phyloP scores from a whole-genome alignment of 1,140 invertebrate species.

The Pararge aegeria region DNA sequence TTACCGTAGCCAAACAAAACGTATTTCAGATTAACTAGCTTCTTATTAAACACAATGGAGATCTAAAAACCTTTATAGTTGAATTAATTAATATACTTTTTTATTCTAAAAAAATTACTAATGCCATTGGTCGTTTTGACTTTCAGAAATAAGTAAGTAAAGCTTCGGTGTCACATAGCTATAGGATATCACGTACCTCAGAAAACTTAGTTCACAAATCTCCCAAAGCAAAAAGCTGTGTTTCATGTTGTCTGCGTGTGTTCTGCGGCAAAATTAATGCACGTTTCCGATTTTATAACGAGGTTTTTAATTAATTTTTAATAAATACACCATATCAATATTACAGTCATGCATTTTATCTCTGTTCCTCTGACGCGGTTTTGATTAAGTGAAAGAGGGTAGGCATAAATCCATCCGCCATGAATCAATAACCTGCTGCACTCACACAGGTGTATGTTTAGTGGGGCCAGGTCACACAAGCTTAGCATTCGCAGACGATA shows the following conservation, averaged over 20 bases:
- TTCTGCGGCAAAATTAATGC: background rate
- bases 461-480: slow-evolving; percentile 59
- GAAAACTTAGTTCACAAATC: too few species aligned
- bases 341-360: slow-evolving; percentile 30
- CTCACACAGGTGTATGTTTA: slow-evolving; percentile 55
- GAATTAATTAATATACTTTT: too few species aligned
- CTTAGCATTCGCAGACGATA: slow-evolving; percentile 58
- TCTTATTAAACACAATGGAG: too few species aligned
- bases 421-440: slow-evolving; percentile 75
- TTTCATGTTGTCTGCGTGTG: background rate
- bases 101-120: too few species aligned
- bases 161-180: too few species aligned
- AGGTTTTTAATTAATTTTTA: slow-evolving; percentile 17
- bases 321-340: slow-evolving; percentile 15
- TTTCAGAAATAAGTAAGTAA: too few species aligned
- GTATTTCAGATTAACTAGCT: too few species aligned
- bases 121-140: too few species aligned
- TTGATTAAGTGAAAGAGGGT: slow-evolving; percentile 67
- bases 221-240: background rate
- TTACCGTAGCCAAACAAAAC: too few species aligned
- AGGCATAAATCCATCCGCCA: slow-evolving; percentile 67
- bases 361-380: slow-evolving; percentile 57
- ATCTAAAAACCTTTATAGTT: too few species aligned
- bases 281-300: background rate
- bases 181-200: too few species aligned